These are phyloP conservation scores for Pelobates cultripes DNA, from an alignment of 2,797 vertebrate genomes.

Conservation along the genomic window DNA sequence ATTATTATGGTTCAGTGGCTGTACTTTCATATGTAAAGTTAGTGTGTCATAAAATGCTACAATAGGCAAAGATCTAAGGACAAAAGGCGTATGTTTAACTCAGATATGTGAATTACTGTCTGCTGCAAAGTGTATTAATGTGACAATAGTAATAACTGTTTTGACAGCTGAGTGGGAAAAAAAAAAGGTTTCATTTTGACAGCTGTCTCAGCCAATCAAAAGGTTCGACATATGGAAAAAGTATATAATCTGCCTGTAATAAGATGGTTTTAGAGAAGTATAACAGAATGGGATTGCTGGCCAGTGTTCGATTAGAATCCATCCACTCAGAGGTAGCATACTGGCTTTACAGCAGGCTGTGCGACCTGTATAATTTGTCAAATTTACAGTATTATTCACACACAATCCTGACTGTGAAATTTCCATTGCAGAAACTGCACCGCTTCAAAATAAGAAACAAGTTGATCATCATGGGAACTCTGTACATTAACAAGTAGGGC, in stretches of 20 bases:
- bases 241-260: slow-evolving; percentile 8
- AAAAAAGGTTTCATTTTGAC: slow-evolving; percentile 38
- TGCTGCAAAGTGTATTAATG: slow-evolving; percentile 35
- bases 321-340: neutral
- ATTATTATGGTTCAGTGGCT: too few relatives aligned
- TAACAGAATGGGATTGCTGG: neutral
- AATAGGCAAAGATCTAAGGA: slow-evolving; percentile 24
- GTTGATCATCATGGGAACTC: too few relatives aligned
- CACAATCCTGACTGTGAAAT: neutral
- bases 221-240: slow-evolving; percentile 7
- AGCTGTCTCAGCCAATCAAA: slow-evolving; percentile 48
- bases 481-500: too few relatives aligned
- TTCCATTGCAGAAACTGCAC: neutral
- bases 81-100: slow-evolving; percentile 38
- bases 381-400: neutral
- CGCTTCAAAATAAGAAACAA: too few relatives aligned
- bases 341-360: neutral
- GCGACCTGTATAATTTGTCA: neutral
- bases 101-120: slow-evolving; percentile 33
- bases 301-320: neutral
- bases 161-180: slow-evolving; percentile 26
- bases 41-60: neutral
- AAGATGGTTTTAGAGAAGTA: slow-evolving; percentile 1
- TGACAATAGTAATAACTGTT: slow-evolving; percentile 49
- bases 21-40: neutral